Percentiles rank a stretch among this genome's conserved stretches.
These are phyloP conservation scores for Euwallacea similis DNA, from an alignment of 1,140 invertebrate species.

Conservation along the genomic window DNA sequence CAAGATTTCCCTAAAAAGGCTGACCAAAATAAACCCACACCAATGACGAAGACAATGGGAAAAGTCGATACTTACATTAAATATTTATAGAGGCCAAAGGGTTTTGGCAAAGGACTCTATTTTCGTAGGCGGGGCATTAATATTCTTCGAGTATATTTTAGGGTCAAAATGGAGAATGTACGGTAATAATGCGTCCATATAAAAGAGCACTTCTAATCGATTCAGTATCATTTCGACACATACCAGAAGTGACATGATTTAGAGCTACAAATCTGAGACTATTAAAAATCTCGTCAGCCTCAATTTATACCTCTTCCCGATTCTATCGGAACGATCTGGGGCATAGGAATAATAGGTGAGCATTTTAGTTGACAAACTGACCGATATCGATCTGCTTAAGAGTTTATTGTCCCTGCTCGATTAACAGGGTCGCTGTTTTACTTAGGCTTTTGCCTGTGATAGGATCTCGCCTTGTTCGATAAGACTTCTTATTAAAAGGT, in stretches of 20 bases:
- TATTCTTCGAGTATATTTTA: no score
- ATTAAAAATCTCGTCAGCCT: conserved; percentile 36
- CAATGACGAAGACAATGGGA: not conserved
- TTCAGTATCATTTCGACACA: not conserved
- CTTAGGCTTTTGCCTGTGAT: conserved; percentile 4
- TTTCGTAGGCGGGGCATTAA: not conserved
- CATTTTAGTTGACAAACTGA: conserved; percentile 37
- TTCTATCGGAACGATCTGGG: conserved; percentile 25
- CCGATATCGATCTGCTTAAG: conserved; percentile 29
- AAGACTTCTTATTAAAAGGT: not conserved
- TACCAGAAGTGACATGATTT: conserved; percentile 27
- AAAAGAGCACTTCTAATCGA: no score
- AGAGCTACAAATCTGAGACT: conserved; percentile 33
- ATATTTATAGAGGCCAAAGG: conserved; percentile 16
- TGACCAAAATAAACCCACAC: no score
- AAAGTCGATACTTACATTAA: conserved; percentile 7
- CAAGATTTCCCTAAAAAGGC: not conserved
- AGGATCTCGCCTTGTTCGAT: not conserved
- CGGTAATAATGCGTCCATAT: no score
- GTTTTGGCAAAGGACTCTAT: conserved; percentile 13
- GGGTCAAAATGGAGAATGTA: no score
- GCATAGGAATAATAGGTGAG: conserved; percentile 33
- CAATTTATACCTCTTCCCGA: conserved; percentile 29
- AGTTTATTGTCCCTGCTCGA: conserved; percentile 32
- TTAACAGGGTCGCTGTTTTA: conserved; percentile 22